These are phyloP conservation scores for Ovibos moschatus DNA, from an alignment of 2,113 vertebrate species.

Conservation along the genomic window DNA sequence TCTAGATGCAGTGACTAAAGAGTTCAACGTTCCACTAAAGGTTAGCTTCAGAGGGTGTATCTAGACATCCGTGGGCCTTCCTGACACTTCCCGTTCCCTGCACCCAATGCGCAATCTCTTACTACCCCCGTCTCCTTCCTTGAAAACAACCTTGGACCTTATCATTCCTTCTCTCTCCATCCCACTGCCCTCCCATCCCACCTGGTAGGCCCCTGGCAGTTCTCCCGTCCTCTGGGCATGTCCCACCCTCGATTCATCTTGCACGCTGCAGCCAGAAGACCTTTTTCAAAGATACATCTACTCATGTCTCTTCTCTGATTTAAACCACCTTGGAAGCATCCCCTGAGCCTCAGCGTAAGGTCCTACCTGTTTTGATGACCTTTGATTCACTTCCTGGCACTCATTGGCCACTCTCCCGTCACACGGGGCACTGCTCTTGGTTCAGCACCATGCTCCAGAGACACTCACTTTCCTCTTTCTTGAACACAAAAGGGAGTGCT, in stretches of 20 bases:
- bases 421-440: accelerated
- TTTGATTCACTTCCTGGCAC: background rate
- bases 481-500: background rate
- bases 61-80: background rate
- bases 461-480: background rate
- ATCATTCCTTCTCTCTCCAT: accelerated
- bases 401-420: background rate
- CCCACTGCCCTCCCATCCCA: background rate
- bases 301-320: background rate
- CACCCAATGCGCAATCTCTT: background rate
- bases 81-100: background rate
- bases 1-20: background rate
- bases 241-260: background rate
- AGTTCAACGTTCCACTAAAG: background rate
- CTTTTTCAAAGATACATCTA: background rate
- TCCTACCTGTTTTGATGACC: background rate
- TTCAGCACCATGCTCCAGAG: accelerated
- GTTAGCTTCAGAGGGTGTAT: background rate
- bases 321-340: background rate
- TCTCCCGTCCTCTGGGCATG: background rate
- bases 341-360: background rate
- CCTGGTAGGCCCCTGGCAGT: background rate
- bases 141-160: background rate
- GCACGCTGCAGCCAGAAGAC: background rate
- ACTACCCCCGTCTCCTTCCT: background rate